A percentile compares a stretch with the other conserved stretches of the same genome.
Evolutionary conservation across 2,113 vertebrate genomes (phyloP).

Genomic region (Muscicapa adusta): DNA sequence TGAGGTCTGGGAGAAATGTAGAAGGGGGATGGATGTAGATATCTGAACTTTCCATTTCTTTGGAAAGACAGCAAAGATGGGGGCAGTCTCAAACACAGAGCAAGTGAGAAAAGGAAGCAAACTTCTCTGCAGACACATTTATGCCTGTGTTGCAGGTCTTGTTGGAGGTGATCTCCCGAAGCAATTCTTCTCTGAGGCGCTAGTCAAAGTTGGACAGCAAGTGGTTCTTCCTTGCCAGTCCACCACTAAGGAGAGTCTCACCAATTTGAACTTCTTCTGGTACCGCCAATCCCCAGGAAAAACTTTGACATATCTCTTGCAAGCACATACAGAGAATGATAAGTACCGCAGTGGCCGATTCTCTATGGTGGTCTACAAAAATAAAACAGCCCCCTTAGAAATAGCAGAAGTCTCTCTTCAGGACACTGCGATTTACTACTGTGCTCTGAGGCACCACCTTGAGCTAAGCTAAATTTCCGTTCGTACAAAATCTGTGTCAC

Average conservation of each 20-base stretch:
- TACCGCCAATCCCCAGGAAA: not conserved
- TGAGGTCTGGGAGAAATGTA: not conserved
- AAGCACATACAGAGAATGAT: not conserved
- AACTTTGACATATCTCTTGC: not conserved
- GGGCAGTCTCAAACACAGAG: not conserved
- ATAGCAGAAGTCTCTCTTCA: not conserved
- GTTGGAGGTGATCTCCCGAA: not conserved
- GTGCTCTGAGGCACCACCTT: not conserved
- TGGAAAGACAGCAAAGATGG: not conserved
- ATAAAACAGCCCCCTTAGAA: not conserved
- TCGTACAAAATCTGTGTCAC: not conserved
- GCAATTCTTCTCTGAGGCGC: not conserved
- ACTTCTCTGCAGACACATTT: not conserved
- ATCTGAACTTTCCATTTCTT: not conserved
- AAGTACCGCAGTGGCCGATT: not conserved
- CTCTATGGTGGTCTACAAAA: not conserved
- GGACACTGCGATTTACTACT: not conserved
- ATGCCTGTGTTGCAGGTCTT: conserved; percentile 26
- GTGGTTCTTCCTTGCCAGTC: conserved; percentile 15
- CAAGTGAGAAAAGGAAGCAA: not conserved
- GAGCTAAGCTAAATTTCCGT: not conserved
- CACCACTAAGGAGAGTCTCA: not conserved
- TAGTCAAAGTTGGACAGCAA: not conserved
- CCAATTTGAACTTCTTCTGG: not conserved
- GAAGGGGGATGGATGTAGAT: not conserved